A percentile compares a stretch with the other conserved stretches of the same genome.
Conservation (phyloP, 2,113 vertebrate genomes). For the Fulica atra region DNA sequence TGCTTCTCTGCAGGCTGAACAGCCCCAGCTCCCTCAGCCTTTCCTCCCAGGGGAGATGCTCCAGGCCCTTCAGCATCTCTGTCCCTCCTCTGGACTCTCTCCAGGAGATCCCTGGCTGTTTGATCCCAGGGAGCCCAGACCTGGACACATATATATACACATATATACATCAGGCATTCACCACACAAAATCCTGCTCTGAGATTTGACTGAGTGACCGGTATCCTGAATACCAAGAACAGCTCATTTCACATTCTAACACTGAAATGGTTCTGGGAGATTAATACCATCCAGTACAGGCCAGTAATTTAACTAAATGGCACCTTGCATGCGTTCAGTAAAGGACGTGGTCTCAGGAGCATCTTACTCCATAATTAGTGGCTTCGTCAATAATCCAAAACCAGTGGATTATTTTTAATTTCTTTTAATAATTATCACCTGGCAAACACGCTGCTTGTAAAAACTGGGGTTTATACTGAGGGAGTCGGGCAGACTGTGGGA, state of each 20-base stretch:
- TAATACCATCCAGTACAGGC: not conserved
- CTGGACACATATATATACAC: too few relatives aligned
- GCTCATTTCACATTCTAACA: not conserved
- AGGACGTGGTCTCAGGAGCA: constrained; percentile 29
- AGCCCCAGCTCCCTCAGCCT: too few relatives aligned
- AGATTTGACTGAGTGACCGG: not conserved
- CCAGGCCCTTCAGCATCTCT: too few relatives aligned
- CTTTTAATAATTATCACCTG: constrained; percentile 52
- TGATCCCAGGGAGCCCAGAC: too few relatives aligned
- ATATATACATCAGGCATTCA: not conserved
- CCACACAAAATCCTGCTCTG: not conserved
- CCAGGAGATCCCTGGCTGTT: too few relatives aligned
- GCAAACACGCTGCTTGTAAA: not conserved
- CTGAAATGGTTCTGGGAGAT: constrained; percentile 21
- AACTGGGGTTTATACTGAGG: not conserved
- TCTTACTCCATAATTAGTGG: constrained; percentile 13
- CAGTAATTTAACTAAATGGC: too few relatives aligned
- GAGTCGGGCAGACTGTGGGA: not conserved
- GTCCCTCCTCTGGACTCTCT: too few relatives aligned
- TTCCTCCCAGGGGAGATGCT: too few relatives aligned
- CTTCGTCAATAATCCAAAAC: constrained; percentile 43
- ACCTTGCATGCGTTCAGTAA: too few relatives aligned
- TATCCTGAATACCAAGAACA: not conserved
- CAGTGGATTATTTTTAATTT: not conserved
- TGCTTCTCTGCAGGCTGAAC: too few relatives aligned